Evolutionary conservation across 2,113 vertebrate genomes (phyloP).

Genomic region (Chroicocephalus ridibundus): DNA sequence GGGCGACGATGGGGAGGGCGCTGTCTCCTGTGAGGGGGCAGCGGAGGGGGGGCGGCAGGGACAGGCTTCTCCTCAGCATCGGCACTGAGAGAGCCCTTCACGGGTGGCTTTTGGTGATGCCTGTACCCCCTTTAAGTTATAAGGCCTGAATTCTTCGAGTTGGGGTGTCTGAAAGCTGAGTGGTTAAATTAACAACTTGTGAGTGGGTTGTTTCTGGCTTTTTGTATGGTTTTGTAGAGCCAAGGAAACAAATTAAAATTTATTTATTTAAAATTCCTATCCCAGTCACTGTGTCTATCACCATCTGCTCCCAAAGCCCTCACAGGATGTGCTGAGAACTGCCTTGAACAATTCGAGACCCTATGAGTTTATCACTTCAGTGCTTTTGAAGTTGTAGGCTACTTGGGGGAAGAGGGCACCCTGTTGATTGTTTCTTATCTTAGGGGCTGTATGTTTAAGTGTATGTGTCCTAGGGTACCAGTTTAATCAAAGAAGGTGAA

Average conservation of each 20-base stretch:
- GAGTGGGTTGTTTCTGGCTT: background rate
- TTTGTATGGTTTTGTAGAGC: background rate
- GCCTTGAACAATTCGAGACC: background rate
- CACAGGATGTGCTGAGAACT: background rate
- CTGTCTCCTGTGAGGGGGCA: background rate
- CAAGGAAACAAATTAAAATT: background rate
- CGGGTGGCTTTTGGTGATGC: fast-evolving
- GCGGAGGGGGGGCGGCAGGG: fast-evolving
- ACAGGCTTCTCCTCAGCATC: background rate
- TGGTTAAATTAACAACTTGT: background rate
- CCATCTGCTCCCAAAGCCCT: background rate
- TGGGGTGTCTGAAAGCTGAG: background rate
- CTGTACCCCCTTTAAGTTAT: background rate
- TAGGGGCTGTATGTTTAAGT: fast-evolving
- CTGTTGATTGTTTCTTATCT: background rate
- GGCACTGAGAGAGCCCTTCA: fast-evolving
- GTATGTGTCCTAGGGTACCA: fast-evolving
- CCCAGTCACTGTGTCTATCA: fast-evolving
- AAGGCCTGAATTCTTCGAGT: background rate
- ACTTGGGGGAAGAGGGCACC: background rate
- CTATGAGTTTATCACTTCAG: background rate
- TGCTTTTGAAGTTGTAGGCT: fast-evolving
- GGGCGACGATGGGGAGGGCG: fast-evolving
- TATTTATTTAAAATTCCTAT: background rate
- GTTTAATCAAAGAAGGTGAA: background rate